A percentile compares a stretch with the other conserved stretches of the same genome.
These are phyloP conservation scores for Heteropelma amictum DNA, from an alignment of 2,888 invertebrate species.

Conservation along the genomic window DNA sequence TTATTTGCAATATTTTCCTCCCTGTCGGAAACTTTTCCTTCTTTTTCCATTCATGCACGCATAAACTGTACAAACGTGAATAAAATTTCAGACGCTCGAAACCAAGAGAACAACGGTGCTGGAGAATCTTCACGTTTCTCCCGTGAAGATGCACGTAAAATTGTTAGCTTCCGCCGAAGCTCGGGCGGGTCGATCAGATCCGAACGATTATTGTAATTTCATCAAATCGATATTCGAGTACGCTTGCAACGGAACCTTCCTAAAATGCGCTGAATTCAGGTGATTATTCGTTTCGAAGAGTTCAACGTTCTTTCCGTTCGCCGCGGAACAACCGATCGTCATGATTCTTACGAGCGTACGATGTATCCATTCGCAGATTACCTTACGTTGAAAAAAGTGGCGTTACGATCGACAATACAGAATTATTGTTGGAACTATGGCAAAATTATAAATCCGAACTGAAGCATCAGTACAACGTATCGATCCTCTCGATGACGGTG, in stretches of 20 bases:
- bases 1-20: neutral
- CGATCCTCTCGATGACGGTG: constrained; percentile 87
- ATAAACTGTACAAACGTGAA: neutral
- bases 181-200: constrained; percentile 57
- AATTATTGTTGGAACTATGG: constrained; percentile 80
- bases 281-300: constrained; percentile 37
- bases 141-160: constrained; percentile 82
- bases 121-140: constrained; percentile 82
- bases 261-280: constrained; percentile 70
- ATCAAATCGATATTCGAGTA: constrained; percentile 71
- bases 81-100: constrained; percentile 50
- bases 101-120: constrained; percentile 72
- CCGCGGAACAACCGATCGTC: too few species aligned
- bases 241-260: constrained; percentile 69
- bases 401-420: constrained; percentile 79
- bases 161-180: constrained; percentile 77
- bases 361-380: constrained; percentile 79
- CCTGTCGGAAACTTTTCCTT: neutral
- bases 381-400: constrained; percentile 83
- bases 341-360: constrained; percentile 18
- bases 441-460: constrained; percentile 86
- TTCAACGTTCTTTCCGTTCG: neutral
- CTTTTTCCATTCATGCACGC: neutral
- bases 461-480: constrained; percentile 89
- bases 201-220: constrained; percentile 68